Conservation (phyloP, 2,797 vertebrate species). For the Merluccius polli region DNA sequence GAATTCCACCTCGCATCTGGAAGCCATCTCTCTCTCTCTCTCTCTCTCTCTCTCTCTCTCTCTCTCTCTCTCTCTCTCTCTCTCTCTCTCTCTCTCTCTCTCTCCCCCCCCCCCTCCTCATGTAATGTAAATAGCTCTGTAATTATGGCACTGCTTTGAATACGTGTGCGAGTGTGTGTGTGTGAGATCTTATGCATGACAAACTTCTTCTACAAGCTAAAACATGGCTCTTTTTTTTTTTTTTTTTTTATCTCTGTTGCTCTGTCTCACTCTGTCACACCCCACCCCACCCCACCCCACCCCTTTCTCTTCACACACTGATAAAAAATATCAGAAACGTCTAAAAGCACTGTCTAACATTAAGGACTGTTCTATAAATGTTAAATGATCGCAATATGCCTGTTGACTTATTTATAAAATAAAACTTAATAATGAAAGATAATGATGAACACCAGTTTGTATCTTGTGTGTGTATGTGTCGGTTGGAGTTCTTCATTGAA, state of each 20-base stretch:
- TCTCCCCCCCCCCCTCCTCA: slow-evolving; percentile 30
- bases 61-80: slow-evolving; percentile 31
- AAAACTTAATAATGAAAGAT: not conserved
- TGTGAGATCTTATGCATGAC: slow-evolving; percentile 9
- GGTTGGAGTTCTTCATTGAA: not conserved
- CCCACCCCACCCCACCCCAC: not conserved
- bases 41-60: slow-evolving; percentile 12
- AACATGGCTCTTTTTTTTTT: not conserved
- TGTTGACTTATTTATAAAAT: not conserved
- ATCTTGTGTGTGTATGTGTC: not conserved
- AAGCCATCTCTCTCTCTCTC: slow-evolving; percentile 55
- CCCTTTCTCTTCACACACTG: not conserved
- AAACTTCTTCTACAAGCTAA: slow-evolving; percentile 12
- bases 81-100: slow-evolving; percentile 31
- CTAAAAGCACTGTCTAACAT: not conserved
- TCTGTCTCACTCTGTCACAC: too few species aligned
- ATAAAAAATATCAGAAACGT: too few species aligned
- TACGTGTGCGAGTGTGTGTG: slow-evolving; percentile 29
- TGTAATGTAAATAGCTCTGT: slow-evolving; percentile 65
- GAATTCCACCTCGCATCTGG: slow-evolving; percentile 70
- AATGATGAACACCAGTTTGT: not conserved
- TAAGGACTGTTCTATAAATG: not conserved
- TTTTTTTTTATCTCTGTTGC: not conserved
- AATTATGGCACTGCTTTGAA: slow-evolving; percentile 50
- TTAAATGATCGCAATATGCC: not conserved